Base-by-base conservation (phyloP, 1,140 invertebrate genomes). In the Temnothorax curvispinosus region DNA sequence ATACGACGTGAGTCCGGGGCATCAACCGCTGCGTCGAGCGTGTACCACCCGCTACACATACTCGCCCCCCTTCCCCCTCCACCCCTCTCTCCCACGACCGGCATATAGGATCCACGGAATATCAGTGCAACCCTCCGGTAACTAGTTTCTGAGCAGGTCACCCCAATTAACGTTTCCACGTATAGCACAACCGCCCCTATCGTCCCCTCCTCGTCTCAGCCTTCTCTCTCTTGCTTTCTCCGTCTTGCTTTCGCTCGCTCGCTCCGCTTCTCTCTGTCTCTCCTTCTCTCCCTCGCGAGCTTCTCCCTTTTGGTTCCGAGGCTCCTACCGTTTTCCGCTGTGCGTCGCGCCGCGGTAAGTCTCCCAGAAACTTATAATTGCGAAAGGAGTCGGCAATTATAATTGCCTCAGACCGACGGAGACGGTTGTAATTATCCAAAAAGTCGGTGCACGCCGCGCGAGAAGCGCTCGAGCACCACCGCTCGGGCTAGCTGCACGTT, bases 321-420 rank as follows among this genome's bases (percentile, higher is more conserved):
- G 76, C 88, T 90, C 89, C 87, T 76, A 89, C 74, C 85, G 65
- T 75, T 87, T 87, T 69, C 85, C 87, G 88, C 88, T 87, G 87
- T 86, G 71, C 89, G 87, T 89, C 84, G 74, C 87, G 89, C 87
- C 91, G 86, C 92, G 91, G 87, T 88, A 92, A 93, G 91, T 93
- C 94, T 94, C 93, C 91, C 88, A 92, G 93, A 95, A 95, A 95
- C 95, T 95, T 95, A 95, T 95, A 95, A 95, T 95, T 95, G 94
- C 95, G 91, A 95, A 95, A 95, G 94, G 95, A 95, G 94, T 93
- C 92, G 93, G 94, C 95, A 95, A 95, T 95, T 95, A 95, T 95
- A 95, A 95, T 95, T 95, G 94, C 94, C 92, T 90, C 90, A 86
- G 87, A 85, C 87, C 90, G 89, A 88, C 90, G 84, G 91, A 93